phyloP scores from a whole-genome alignment of 2,113 vertebrate species.

The Pseudonaja textilis region DNA sequence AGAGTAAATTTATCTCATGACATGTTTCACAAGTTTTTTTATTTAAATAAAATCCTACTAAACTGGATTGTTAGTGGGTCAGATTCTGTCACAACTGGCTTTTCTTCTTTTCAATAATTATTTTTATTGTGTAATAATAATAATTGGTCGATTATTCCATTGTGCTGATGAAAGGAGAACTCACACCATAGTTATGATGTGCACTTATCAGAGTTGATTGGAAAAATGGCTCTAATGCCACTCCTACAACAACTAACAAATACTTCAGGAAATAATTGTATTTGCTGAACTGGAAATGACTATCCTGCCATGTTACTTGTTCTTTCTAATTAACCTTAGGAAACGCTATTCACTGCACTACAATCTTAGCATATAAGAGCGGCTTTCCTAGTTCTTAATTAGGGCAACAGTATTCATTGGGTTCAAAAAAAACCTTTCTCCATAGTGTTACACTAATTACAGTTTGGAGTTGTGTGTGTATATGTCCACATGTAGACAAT shows the following conservation, averaged over 20 bases:
- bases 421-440: background rate
- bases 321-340: constrained; percentile 9
- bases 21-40: background rate
- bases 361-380: background rate
- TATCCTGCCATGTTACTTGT: background rate
- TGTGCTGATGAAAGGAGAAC: background rate
- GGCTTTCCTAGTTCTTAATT: background rate
- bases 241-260: background rate
- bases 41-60: background rate
- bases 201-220: background rate
- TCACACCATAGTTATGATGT: background rate
- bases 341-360: background rate
- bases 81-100: background rate
- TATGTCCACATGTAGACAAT: background rate
- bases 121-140: background rate
- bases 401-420: background rate
- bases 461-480: background rate
- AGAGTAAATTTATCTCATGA: background rate
- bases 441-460: background rate
- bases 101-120: background rate
- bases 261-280: background rate
- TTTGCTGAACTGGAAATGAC: constrained; percentile 25
- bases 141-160: background rate
- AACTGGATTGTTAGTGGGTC: background rate
- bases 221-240: background rate